Conservation (phyloP, 2,797 vertebrate species). For the Passerculus sandwichensis region DNA sequence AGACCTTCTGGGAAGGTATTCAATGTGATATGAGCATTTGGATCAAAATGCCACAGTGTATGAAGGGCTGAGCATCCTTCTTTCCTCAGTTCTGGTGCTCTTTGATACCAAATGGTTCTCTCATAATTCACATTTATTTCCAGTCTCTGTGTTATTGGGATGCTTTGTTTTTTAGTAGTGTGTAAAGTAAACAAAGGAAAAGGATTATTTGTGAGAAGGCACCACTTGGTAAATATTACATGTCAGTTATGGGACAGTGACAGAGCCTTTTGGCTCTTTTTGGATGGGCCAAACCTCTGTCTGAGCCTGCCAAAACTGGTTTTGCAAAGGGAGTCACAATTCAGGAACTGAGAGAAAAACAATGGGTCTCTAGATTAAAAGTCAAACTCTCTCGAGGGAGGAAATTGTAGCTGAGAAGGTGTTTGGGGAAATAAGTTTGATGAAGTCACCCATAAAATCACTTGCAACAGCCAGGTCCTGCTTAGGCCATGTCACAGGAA, state of each 20-base stretch:
- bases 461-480: background rate
- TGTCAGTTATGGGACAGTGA: background rate
- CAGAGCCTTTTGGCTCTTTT: background rate
- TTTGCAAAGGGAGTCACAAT: background rate
- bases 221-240: background rate
- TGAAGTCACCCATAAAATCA: background rate
- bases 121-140: background rate
- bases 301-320: background rate
- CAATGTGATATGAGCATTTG: background rate
- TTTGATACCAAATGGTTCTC: background rate
- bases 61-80: background rate
- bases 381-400: background rate
- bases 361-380: background rate
- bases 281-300: background rate
- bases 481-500: background rate
- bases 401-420: background rate
- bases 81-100: background rate
- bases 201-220: background rate
- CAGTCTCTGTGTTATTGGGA: background rate
- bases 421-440: background rate
- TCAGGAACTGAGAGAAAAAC: slow-evolving; percentile 15
- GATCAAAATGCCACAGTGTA: background rate
- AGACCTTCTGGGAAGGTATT: background rate
- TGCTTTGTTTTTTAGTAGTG: background rate
- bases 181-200: background rate